Evolutionary conservation across 1,140 invertebrate species (phyloP).

Genomic region (Ectropis grisescens): DNA sequence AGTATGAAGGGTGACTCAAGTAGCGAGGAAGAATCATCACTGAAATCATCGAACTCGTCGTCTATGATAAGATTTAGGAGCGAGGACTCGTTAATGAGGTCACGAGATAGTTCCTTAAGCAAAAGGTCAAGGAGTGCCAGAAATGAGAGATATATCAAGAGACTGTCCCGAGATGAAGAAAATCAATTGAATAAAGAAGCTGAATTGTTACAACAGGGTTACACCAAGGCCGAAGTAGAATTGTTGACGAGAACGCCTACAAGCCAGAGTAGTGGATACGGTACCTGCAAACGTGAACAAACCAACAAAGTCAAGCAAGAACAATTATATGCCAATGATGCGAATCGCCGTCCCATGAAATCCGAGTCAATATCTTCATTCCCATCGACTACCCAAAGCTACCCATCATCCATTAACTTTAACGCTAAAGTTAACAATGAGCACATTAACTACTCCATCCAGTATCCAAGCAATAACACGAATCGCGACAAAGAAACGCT

Average conservation of each 20-base stretch:
- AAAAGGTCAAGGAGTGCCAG: slow-evolving; percentile 74
- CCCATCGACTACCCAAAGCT: slow-evolving; percentile 63
- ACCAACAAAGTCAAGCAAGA: slow-evolving; percentile 36
- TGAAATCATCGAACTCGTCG: slow-evolving; percentile 74
- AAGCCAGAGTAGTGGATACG: slow-evolving; percentile 62
- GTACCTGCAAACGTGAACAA: slow-evolving; percentile 59
- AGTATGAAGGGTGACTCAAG: slow-evolving; percentile 75
- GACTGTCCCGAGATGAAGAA: slow-evolving; percentile 79
- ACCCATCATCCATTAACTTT: slow-evolving; percentile 67
- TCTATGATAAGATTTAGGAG: slow-evolving; percentile 75
- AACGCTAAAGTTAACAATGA: slow-evolving; percentile 69
- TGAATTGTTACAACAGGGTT: slow-evolving; percentile 61
- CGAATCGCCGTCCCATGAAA: slow-evolving; percentile 43
- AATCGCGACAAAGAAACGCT: slow-evolving; percentile 28
- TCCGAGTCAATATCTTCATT: slow-evolving; percentile 66
- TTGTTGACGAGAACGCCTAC: slow-evolving; percentile 61
- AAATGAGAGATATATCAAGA: slow-evolving; percentile 83
- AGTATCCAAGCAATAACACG: slow-evolving; percentile 49
- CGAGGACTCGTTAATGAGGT: slow-evolving; percentile 75
- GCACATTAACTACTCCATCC: slow-evolving; percentile 66
- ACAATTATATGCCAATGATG: slow-evolving; percentile 33
- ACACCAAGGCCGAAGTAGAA: slow-evolving; percentile 65
- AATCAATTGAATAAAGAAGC: slow-evolving; percentile 72
- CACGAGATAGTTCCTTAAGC: slow-evolving; percentile 68
- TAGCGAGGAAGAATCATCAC: slow-evolving; percentile 79